Base-by-base conservation (phyloP, 2,797 vertebrate species). In the Hydrocynus forskahlii region DNA sequence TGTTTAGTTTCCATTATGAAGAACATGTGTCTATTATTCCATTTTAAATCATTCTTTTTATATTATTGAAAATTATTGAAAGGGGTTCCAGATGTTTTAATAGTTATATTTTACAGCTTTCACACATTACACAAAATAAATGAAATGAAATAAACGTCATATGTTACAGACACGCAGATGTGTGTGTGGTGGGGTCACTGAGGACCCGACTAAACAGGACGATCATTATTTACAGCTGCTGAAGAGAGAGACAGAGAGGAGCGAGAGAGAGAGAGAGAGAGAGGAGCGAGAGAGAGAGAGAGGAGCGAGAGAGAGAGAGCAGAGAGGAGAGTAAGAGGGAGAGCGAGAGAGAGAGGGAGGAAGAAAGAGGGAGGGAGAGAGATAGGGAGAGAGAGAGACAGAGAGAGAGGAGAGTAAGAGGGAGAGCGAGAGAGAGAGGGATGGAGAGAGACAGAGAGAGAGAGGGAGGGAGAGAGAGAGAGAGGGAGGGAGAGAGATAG, bases 171-270 rank as follows among this genome's bases (percentile, higher is more conserved):
- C 29, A 29, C 1, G 29, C 29, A 29, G 10, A 45, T 7, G 43
- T 14, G 23, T 1, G 0, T 23, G 57, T 62, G 25, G 59, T 21
- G 23, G 21, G 59, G 23, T 29, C 67, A 48, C n/a, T 38, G 29
- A 76, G 57, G 75, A 80, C 77, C 74, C 75, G 66, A 80, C 7
- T 66, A 69, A 77, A 71, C 75, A 75, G 77, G 75, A 82, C 80
- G 83, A 82, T 84, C 75, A 82, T 84, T 84, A 68, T 45, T 75
- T 77, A 48, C 83, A 86, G 83, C 78, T 86, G 83, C 67, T 75
- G 83, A 79, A 48, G 45, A 48, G 45, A 48, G 45, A 48, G 45
- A 48, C 8, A 45, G 43, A 45, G 43, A 45, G 43, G 54, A 55
- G 54, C 6, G 19, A 55, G 17, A n/a, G 19, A 43, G 40, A n/a